Percentiles rank a stretch among this genome's conserved stretches.
Evolutionary conservation across 2,888 invertebrate species (phyloP).

Genomic region (Nebria brevicollis): DNA sequence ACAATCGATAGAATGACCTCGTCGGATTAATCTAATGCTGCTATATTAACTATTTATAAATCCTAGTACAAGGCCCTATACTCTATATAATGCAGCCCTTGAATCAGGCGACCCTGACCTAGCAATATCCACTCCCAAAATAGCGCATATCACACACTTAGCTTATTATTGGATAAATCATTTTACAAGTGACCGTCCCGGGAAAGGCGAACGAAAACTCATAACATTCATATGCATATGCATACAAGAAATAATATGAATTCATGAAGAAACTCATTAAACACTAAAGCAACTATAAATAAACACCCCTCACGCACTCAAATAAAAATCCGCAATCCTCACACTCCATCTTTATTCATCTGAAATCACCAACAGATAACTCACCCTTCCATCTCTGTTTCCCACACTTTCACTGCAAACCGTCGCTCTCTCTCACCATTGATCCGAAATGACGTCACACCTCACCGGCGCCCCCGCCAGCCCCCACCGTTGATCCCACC

Average conservation of each 20-base stretch:
- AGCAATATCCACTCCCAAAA: neutral
- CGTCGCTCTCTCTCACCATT: slow-evolving; percentile 14
- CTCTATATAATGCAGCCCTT: neutral
- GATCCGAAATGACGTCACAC: slow-evolving; percentile 35
- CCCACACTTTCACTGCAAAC: neutral
- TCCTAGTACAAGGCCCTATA: slow-evolving; percentile 19
- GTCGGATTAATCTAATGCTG: slow-evolving; percentile 42
- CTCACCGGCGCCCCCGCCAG: slow-evolving; percentile 8
- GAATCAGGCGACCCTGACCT: slow-evolving; percentile 26
- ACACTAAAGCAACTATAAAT: too few species aligned
- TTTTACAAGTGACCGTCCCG: too few species aligned
- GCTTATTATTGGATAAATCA: too few species aligned
- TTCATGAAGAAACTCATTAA: too few species aligned
- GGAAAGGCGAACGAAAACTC: too few species aligned
- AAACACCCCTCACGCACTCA: too few species aligned
- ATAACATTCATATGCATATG: too few species aligned
- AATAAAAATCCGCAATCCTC: too few species aligned
- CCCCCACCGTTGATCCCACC: neutral
- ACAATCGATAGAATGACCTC: slow-evolving; percentile 43
- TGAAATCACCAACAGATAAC: too few species aligned
- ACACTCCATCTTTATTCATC: too few species aligned
- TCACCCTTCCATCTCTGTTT: neutral
- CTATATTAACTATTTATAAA: slow-evolving; percentile 47
- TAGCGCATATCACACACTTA: too few species aligned
- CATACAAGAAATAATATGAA: too few species aligned